phyloP scores from a whole-genome alignment of 2,113 vertebrate genomes.

The Uria aalge region DNA sequence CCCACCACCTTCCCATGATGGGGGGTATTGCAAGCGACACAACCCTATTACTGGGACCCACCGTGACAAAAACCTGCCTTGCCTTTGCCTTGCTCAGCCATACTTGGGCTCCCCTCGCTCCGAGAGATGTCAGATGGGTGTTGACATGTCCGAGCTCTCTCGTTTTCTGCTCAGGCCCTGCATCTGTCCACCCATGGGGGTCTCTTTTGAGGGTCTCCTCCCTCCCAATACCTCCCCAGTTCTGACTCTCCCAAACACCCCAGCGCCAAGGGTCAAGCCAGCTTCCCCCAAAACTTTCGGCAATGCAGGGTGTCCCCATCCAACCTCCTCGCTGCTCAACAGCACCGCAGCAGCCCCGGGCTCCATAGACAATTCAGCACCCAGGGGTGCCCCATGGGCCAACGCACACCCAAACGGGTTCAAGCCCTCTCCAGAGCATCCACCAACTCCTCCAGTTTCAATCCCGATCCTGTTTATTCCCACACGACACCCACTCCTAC shows the following conservation, averaged over 20 bases:
- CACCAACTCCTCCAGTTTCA: not conserved
- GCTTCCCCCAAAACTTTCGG: not conserved
- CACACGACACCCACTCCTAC: not conserved
- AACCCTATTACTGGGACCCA: not conserved
- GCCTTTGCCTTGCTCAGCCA: not conserved
- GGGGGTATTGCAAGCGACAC: not conserved
- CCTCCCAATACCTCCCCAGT: not conserved
- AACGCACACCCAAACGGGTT: rapidly evolving
- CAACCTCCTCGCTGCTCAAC: not conserved
- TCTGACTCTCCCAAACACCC: not conserved
- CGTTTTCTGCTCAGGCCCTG: not conserved
- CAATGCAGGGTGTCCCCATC: not conserved
- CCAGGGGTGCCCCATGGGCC: rapidly evolving
- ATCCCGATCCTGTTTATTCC: not conserved
- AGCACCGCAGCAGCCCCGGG: not conserved
- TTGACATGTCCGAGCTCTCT: not conserved
- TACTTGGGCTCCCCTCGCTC: not conserved
- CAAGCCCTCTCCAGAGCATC: not conserved
- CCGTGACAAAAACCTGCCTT: not conserved
- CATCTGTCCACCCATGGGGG: rapidly evolving
- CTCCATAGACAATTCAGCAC: rapidly evolving
- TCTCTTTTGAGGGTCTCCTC: not conserved
- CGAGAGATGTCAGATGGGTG: not conserved
- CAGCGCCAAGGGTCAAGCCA: not conserved
- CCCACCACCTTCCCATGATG: not conserved